Base-by-base conservation (phyloP, 64 coral and sea anemone species). In the Astreopora myriophthalma region DNA sequence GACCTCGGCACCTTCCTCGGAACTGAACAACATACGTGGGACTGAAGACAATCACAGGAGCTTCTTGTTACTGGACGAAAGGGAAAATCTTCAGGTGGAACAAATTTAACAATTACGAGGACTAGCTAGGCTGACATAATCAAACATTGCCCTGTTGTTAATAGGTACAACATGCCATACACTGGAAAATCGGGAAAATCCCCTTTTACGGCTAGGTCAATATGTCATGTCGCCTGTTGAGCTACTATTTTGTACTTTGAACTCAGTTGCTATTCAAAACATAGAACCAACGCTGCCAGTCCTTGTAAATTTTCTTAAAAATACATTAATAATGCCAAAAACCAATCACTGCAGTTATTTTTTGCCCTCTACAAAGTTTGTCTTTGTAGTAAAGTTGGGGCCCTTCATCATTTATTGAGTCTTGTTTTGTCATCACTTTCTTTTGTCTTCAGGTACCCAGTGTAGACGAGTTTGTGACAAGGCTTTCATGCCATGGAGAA, bases 41-140 rank as follows among this genome's bases (percentile, higher is more conserved):
- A n/a, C 69, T 16, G 5, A 64, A 22, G 61, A 20, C 32, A 10
- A 69, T 27, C 55, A 76, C 67, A 98, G 48, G 61, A 98, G 84
- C 40, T 98, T 98, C 87, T 76, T 92, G 11, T 48, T 98, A 16
- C 67, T 98, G 73, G 74, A 98, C 64, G 96, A 98, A 14, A 98
- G 88, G 48, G 96, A 98, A 82, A 88, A 88, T 67, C 66, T 98
- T 16, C 88, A 98, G 87, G 92, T 98, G 88, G 49, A 39, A 1
- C 22, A 1, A 19, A 64, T 6, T 30, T 29, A 20, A 28, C 19
- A 33, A 80, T 7, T 57, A 12, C n/a, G 3, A 14, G 44, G 62
- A 30, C 61, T 6, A 5, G 38, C 19, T 6, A 33, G 31, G 42
- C 11, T 46, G 11, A 5, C 11, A 46, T 46, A 5, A 46, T 46